Evolutionary conservation across 2,888 invertebrate species (phyloP), one percentile per base, ranked within the genome.

Genomic region (Dorcus hopei): DNA sequence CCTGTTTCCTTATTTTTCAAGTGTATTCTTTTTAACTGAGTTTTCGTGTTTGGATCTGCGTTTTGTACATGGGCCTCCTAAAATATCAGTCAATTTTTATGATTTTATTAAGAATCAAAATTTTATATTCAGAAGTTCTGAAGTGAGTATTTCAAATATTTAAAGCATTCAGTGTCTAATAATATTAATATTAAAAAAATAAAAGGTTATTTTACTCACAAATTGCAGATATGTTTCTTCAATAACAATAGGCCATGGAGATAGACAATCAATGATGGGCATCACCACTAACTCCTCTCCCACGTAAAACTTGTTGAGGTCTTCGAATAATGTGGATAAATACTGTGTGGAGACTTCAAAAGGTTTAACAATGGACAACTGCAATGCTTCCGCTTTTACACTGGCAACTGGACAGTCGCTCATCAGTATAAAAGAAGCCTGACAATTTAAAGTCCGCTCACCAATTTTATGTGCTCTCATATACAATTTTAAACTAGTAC

Each of bases 231-330:
- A 82, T 48, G 89, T 87, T 70, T 84, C 81, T 68, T 87, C 80
- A 69, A 90, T 86, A 38, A 82, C 70, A 61, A 89, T 81, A 52
- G 88, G 85, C 86, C 88, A 89, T 2, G 88, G 88, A 58, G 90
- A 88, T 51, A 84, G 74, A 65, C 87, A 87, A 66, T 82, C 85
- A 49, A 90, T 82, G 68, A 85, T 83, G 49, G 88, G 87, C 85
- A 88, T 87, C 14, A 88, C 80, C 66, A 87, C 82, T 69, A 89
- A 86, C 3, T 87, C 82, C 73, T 90, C 89, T 67, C 84, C 83
- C 38, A 86, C 81, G 74, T 86, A 88, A 67, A 87, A 86, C 71
- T 86, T 87, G 3, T 82, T 79, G 60, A 88, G 79, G 19, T 85
- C 82, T 71, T 86, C 86, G 70, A 89, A 88, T 63, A 85, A 81